These are phyloP conservation scores for Rana temporaria DNA, from an alignment of 2,113 vertebrate species.

Conservation along the genomic window DNA sequence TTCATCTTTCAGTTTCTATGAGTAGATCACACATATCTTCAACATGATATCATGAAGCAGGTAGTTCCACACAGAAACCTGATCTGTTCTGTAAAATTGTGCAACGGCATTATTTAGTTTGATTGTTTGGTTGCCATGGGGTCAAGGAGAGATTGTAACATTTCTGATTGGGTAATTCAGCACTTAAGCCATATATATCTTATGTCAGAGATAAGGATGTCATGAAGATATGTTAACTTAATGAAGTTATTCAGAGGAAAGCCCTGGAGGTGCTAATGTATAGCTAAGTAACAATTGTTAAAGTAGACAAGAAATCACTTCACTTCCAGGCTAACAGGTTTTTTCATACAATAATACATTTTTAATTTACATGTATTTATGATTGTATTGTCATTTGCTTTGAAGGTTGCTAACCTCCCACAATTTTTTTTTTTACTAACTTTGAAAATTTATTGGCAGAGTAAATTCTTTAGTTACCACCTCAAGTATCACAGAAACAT, in stretches of 20 bases:
- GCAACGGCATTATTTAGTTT: conserved; percentile 9
- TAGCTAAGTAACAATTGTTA: neutral
- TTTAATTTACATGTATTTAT: too few species aligned
- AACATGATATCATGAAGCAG: conserved; percentile 16
- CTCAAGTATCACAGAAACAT: too few species aligned
- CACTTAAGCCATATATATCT: conserved; percentile 1
- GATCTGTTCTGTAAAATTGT: neutral
- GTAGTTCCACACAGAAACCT: conserved; percentile 8
- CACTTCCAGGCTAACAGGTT: too few species aligned
- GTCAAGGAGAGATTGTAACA: conserved; percentile 2
- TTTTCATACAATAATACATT: too few species aligned
- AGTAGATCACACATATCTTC: conserved; percentile 18
- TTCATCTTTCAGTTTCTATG: neutral
- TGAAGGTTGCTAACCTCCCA: too few species aligned
- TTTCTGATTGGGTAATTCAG: conserved; percentile 9
- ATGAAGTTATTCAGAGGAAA: neutral
- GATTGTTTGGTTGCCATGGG: conserved; percentile 38
- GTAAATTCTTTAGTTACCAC: too few species aligned
- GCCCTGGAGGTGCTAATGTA: neutral
- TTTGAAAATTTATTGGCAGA: too few species aligned
- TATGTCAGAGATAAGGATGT: conserved; percentile 1
- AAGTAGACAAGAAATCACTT: too few species aligned
- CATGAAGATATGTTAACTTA: neutral
- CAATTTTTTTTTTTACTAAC: too few species aligned
- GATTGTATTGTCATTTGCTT: too few species aligned